A percentile compares a stretch with the other conserved stretches of the same genome.
phyloP scores from a whole-genome alignment of 2,888 invertebrate species.

The Lottia gigantea region DNA sequence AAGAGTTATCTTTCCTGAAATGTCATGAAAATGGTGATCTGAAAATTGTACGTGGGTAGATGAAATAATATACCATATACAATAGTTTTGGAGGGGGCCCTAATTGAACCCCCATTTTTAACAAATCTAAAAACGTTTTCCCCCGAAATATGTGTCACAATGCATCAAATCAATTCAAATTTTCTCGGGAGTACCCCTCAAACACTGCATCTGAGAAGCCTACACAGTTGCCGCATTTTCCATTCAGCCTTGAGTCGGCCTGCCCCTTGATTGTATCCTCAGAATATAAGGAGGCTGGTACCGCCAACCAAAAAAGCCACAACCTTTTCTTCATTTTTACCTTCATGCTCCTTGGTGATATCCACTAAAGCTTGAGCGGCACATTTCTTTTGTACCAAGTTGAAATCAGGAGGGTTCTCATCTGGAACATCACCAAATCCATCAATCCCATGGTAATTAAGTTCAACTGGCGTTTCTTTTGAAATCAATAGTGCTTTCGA shows the following conservation, averaged over 20 bases:
- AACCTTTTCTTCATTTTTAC: too few relatives aligned
- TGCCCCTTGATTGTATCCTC: too few relatives aligned
- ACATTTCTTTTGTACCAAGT: constrained; percentile 70
- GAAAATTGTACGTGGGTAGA: not conserved
- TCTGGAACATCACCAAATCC: constrained; percentile 78
- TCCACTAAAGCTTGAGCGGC: constrained; percentile 75
- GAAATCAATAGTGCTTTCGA: constrained; percentile 50
- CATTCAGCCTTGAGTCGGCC: too few relatives aligned
- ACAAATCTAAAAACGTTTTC: too few relatives aligned
- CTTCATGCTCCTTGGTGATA: constrained; percentile 71
- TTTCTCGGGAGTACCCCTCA: too few relatives aligned
- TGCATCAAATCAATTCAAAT: too few relatives aligned
- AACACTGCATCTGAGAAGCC: too few relatives aligned
- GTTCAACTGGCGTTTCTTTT: constrained; percentile 25
- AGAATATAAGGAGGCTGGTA: too few relatives aligned
- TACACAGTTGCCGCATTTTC: too few relatives aligned
- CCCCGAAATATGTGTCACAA: too few relatives aligned
- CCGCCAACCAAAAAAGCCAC: too few relatives aligned
- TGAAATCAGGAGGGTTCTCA: constrained; percentile 55
- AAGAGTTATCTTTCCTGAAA: constrained; percentile 55
- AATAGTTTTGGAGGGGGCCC: not conserved
- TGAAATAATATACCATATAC: not conserved
- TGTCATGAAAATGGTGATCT: not conserved
- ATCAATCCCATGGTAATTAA: constrained; percentile 76
- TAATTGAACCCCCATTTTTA: too few relatives aligned